Base-by-base conservation (phyloP, 2,888 invertebrate species). In the Ochlodes sylvanus region DNA sequence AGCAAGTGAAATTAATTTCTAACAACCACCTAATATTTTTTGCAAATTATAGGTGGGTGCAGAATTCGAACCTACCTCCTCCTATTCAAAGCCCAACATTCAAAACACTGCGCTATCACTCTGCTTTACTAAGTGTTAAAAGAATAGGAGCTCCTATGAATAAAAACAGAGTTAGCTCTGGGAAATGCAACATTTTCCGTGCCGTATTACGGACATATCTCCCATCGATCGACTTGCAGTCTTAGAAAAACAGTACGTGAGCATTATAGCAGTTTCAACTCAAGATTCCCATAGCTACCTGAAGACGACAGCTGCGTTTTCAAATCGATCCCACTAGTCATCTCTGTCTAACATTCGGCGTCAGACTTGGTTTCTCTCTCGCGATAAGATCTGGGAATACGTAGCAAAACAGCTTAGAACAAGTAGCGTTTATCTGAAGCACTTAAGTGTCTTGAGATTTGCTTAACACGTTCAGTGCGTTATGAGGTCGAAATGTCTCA, bases 231-330 rank as follows among this genome's bases (percentile, higher is more conserved):
- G 15, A 14, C 38, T 19, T 34, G 47, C 19, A 41, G 21, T n/a
- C 68, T 73, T 72, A 71, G 71, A 73, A 73, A 75, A 76, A 73
- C 68, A 64, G 69, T 71, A 72, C 68, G 71, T 64, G 64, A 64
- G 32, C 47, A 74, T 77, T 73, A 72, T 57, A 79, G 86, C 81
- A 84, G 80, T 80, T 80, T 80, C 76, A 82, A 84, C 21, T 57
- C 19, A 56, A 65, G 58, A 17, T 57, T 50, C 65, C 65, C 58
- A 65, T 65, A 58, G 58, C 89, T 92, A 92, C 91, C 92, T 92
- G 79, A 77, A 81, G 74, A 73, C 77, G 80, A 84, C 92, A 91
- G 92, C 92, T 92, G 92, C 82, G 81, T 73, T 89, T 86, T 56
- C 50, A 88, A 88, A 87, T 83, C 88, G 88, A 89, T 89, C 83